These are phyloP conservation scores for Pithys albifrons DNA, from an alignment of 2,113 vertebrate species.

Conservation along the genomic window DNA sequence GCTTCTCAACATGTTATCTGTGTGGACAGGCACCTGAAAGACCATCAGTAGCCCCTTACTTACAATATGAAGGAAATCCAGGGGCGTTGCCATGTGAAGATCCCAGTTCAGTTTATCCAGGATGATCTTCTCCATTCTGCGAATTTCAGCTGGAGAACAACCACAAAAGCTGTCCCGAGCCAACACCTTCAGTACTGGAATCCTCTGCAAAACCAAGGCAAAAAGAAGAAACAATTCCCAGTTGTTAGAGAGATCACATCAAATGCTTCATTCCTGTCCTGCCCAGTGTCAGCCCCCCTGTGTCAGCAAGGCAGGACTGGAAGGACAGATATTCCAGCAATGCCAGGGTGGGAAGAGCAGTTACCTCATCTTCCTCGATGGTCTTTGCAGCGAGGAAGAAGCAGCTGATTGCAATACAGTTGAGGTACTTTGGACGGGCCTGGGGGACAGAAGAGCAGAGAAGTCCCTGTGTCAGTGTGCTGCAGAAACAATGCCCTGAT, in stretches of 20 bases:
- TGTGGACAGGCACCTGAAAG: neutral
- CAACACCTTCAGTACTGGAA: constrained; percentile 89
- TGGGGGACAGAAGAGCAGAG: constrained; percentile 51
- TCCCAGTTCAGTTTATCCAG: constrained; percentile 98
- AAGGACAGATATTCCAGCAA: rapidly evolving
- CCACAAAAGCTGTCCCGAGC: constrained; percentile 90
- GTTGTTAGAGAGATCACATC: neutral
- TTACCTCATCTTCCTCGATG: constrained; percentile 95
- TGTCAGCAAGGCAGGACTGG: neutral
- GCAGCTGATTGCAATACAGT: constrained; percentile 96
- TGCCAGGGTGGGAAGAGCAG: neutral
- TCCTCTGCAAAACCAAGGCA: constrained; percentile 73
- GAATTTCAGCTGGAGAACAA: constrained; percentile 92
- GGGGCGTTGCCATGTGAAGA: constrained; percentile 90
- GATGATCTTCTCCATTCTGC: constrained; percentile 96
- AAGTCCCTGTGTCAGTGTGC: neutral
- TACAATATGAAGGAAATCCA: constrained; percentile 98
- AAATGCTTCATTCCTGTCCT: neutral
- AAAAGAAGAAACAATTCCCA: rapidly evolving
- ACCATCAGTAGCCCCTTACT: constrained; percentile 16
- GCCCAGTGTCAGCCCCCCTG: neutral
- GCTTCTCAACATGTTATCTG: neutral
- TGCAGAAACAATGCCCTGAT: rapidly evolving
- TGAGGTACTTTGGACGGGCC: constrained; percentile 97
- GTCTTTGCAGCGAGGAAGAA: constrained; percentile 97